Evolutionary conservation across 2,888 invertebrate species (phyloP).

Genomic region (Syrphus vitripennis): DNA sequence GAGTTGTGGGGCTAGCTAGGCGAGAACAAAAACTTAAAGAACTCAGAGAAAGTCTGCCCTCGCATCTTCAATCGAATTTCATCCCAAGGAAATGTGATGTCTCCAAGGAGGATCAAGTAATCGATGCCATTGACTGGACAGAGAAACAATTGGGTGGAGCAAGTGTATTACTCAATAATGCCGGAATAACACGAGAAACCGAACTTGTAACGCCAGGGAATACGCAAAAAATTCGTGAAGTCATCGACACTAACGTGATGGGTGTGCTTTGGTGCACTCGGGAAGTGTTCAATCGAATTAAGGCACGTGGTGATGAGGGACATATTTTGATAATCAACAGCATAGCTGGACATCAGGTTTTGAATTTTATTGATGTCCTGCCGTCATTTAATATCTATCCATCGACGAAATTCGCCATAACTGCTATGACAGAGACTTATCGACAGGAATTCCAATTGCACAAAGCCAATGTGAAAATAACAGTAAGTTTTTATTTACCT

Average conservation of each 20-base stretch:
- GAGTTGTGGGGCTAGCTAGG: slow-evolving; percentile 83
- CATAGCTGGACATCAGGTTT: slow-evolving; percentile 79
- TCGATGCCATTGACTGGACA: slow-evolving; percentile 82
- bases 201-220: slow-evolving; percentile 77
- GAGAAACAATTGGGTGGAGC: slow-evolving; percentile 82
- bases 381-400: slow-evolving; percentile 81
- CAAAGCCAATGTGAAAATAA: slow-evolving; percentile 77
- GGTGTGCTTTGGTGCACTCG: slow-evolving; percentile 82
- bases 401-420: slow-evolving; percentile 80
- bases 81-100: slow-evolving; percentile 83
- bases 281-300: slow-evolving; percentile 82
- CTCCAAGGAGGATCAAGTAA: slow-evolving; percentile 83
- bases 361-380: slow-evolving; percentile 78
- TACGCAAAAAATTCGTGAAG: slow-evolving; percentile 77
- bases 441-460: slow-evolving; percentile 80
- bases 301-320: slow-evolving; percentile 80
- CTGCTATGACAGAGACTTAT: slow-evolving; percentile 80
- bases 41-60: slow-evolving; percentile 74
- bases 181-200: slow-evolving; percentile 79
- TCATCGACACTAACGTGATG: slow-evolving; percentile 82
- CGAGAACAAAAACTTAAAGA: slow-evolving; percentile 80
- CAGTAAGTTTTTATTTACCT: slow-evolving; percentile 71
- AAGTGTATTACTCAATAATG: slow-evolving; percentile 84
- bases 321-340: slow-evolving; percentile 82
- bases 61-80: slow-evolving; percentile 76